A percentile compares a stretch with the other conserved stretches of the same genome.
These are phyloP conservation scores for Platyrinchus mystaceus DNA, from an alignment of 2,797 vertebrate species.

Conservation along the genomic window DNA sequence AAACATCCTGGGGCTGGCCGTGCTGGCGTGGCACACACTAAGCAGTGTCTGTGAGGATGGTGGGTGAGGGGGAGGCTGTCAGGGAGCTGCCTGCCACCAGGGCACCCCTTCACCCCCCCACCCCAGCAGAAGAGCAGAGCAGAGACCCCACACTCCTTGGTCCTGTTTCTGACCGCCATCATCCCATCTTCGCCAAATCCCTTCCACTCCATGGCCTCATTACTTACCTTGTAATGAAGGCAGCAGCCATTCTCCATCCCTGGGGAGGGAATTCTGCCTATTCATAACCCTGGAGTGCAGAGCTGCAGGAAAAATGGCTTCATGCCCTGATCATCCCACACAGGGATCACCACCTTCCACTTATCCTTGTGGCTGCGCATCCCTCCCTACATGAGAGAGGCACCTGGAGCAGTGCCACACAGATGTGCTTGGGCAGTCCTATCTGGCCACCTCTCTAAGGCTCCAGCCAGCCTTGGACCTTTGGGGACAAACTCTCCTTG, in stretches of 20 bases:
- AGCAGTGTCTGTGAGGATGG: not conserved
- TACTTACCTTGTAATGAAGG: not conserved
- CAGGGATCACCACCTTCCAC: not conserved
- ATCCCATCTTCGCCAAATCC: not conserved
- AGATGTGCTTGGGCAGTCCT: not conserved
- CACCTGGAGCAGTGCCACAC: rapidly evolving
- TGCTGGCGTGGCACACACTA: not conserved
- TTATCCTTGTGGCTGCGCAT: not conserved
- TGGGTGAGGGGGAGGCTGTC: not conserved
- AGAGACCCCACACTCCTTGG: not conserved
- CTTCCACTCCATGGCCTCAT: not conserved
- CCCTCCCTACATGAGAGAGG: not conserved
- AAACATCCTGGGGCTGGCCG: not conserved
- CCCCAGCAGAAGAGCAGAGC: not conserved
- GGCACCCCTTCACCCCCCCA: not conserved
- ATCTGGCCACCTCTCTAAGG: rapidly evolving
- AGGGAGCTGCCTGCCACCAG: not conserved
- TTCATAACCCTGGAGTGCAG: not conserved
- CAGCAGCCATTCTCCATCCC: not conserved
- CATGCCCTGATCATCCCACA: not conserved
- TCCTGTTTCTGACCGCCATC: not conserved
- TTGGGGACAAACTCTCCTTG: not conserved
- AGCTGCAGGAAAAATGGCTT: not conserved
- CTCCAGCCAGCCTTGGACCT: not conserved
- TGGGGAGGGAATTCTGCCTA: not conserved